phyloP scores from a whole-genome alignment of 1,140 invertebrate genomes.

The Drosophila truncata region DNA sequence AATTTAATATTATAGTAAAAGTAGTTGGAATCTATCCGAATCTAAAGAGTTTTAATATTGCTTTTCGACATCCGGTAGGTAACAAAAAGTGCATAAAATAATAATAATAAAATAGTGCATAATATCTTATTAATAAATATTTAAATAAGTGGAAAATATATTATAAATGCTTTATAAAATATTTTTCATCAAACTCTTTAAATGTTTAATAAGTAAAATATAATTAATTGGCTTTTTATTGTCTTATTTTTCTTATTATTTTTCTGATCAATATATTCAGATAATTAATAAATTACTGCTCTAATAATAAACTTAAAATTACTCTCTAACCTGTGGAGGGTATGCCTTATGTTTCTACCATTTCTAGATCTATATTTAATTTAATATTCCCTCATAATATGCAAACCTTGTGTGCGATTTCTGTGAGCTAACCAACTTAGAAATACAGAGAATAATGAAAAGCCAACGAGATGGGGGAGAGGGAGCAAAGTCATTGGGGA shows the following conservation, averaged over 20 bases:
- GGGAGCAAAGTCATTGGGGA: background rate
- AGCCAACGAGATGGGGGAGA: background rate
- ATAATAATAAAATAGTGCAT: too few species aligned
- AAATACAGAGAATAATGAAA: constrained; percentile 12
- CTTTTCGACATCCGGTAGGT: too few species aligned
- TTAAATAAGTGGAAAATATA: too few species aligned
- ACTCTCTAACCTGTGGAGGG: background rate
- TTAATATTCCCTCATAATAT: constrained; percentile 9
- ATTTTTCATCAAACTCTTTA: too few species aligned
- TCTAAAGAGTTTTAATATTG: background rate
- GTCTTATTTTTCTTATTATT: too few species aligned
- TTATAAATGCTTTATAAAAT: too few species aligned
- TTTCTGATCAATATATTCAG: too few species aligned
- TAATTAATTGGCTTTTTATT: too few species aligned
- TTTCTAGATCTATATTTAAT: background rate
- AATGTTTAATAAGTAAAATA: too few species aligned
- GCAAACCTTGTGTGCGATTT: constrained; percentile 6
- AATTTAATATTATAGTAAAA: background rate
- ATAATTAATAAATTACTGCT: too few species aligned
- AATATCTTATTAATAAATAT: too few species aligned
- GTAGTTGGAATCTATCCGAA: background rate
- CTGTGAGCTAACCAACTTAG: constrained; percentile 11
- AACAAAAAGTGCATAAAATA: too few species aligned
- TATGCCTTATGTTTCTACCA: background rate
- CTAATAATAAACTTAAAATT: background rate